Conservation (phyloP, 2,888 invertebrate species). For the Sesia bembeciformis region DNA sequence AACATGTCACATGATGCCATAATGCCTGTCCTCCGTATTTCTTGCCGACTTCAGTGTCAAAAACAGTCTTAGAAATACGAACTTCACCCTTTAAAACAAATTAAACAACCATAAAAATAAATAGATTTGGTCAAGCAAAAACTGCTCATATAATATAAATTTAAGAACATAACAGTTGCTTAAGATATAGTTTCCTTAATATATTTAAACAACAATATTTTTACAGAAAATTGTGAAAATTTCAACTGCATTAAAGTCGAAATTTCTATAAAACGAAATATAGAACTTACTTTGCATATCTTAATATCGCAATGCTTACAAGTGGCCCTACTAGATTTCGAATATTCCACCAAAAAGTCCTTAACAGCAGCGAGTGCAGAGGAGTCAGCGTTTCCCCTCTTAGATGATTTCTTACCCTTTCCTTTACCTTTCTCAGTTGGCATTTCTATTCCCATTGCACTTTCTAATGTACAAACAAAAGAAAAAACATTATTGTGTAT, state of each 20-base stretch:
- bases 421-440: constrained; percentile 63
- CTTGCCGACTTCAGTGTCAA: constrained; percentile 84
- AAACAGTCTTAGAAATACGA: constrained; percentile 89
- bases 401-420: constrained; percentile 62
- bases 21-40: constrained; percentile 88
- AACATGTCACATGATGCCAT: constrained; percentile 96
- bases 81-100: constrained; percentile 74
- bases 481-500: neutral
- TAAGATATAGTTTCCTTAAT: neutral
- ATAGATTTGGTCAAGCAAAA: neutral
- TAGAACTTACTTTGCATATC: constrained; percentile 80
- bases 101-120: neutral
- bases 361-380: constrained; percentile 44
- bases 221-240: neutral
- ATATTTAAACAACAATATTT: no score
- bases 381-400: constrained; percentile 27
- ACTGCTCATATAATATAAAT: neutral
- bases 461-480: constrained; percentile 10
- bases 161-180: neutral
- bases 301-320: constrained; percentile 90
- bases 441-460: constrained; percentile 42
- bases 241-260: neutral
- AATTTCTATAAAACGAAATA: neutral
- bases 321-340: constrained; percentile 86
- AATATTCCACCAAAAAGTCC: constrained; percentile 87